Evolutionary conservation across 2,797 vertebrate genomes (phyloP).

Genomic region (Tenualosa ilisha): DNA sequence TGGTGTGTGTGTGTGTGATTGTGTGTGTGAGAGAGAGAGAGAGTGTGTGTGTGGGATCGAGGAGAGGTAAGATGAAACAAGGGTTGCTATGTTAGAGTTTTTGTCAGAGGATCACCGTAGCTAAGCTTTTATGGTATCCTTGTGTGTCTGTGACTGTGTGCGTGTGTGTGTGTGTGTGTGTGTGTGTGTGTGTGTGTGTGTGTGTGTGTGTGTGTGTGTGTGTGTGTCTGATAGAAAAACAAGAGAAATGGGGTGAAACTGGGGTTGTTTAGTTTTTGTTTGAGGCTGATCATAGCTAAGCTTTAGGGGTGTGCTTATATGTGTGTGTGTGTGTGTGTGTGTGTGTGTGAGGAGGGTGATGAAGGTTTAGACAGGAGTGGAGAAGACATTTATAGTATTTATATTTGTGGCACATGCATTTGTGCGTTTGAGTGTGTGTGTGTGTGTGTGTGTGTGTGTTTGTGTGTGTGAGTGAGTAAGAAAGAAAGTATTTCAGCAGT

Average conservation of each 20-base stretch:
- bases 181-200: neutral
- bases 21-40: neutral
- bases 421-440: conserved; percentile 4
- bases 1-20: neutral
- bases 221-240: neutral
- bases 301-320: neutral
- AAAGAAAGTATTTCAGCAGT: no score
- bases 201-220: neutral
- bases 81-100: neutral
- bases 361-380: neutral
- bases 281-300: neutral
- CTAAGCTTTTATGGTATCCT: neutral
- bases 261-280: neutral
- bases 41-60: neutral
- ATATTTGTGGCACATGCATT: neutral
- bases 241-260: neutral
- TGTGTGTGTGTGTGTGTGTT: conserved; percentile 8
- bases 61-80: neutral
- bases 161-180: neutral
- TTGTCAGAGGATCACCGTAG: no score
- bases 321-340: neutral
- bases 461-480: neutral
- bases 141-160: neutral
- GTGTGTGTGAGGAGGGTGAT: neutral
- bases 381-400: neutral